phyloP scores from a whole-genome alignment of 2,113 vertebrate species.

The Seriola dumerili region DNA sequence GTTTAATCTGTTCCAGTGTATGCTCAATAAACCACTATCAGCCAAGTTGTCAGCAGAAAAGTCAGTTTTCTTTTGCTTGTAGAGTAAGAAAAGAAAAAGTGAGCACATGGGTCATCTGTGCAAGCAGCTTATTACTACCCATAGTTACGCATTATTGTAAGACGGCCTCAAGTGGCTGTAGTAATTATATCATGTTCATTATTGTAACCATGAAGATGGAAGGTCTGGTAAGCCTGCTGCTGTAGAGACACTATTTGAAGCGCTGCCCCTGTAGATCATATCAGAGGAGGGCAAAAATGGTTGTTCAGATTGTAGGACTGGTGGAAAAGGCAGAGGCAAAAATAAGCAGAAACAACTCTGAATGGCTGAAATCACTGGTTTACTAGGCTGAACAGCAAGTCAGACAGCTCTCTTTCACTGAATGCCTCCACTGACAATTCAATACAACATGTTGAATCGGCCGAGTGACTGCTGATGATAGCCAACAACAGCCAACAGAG shows the following conservation, averaged over 20 bases:
- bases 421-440: conserved; percentile 33
- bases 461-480: conserved; percentile 24
- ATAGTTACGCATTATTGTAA: background rate
- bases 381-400: conserved; percentile 11
- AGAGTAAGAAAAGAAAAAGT: background rate
- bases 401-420: conserved; percentile 35
- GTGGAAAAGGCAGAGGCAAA: conserved; percentile 1
- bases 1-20: background rate
- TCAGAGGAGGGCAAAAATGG: background rate
- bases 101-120: background rate
- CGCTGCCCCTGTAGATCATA: background rate
- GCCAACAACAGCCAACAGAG: conserved; percentile 3
- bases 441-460: conserved; percentile 42
- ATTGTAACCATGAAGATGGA: background rate
- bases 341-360: background rate
- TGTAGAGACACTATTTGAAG: background rate
- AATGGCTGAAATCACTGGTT: conserved; percentile 21
- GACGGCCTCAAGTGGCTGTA: background rate
- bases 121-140: background rate
- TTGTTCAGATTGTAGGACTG: background rate
- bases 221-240: background rate
- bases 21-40: no score
- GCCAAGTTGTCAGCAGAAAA: background rate
- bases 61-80: background rate
- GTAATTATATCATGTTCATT: background rate